These are phyloP conservation scores for Seira ritae DNA, from an alignment of 2,888 invertebrate genomes.

Conservation along the genomic window DNA sequence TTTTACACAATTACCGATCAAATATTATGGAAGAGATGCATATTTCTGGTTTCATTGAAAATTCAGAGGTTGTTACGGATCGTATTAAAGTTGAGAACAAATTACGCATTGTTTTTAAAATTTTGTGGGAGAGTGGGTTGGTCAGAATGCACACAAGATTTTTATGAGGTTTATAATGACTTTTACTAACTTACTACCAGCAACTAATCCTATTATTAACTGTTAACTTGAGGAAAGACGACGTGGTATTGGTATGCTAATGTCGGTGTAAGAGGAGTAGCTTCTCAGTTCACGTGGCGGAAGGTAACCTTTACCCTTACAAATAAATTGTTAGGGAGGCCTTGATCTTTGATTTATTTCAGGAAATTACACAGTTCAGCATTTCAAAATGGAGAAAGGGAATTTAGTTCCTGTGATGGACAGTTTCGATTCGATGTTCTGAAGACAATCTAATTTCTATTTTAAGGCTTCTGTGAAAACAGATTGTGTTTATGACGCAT, in stretches of 20 bases:
- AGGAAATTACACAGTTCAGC: constrained; percentile 16
- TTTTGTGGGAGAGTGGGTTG: neutral
- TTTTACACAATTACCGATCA: too few species aligned
- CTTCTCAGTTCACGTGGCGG: constrained; percentile 46
- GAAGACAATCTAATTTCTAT: neutral
- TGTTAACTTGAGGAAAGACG: neutral
- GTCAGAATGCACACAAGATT: neutral
- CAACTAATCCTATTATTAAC: constrained; percentile 23
- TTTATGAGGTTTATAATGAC: constrained; percentile 4
- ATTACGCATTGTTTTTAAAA: neutral
- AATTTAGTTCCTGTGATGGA: neutral
- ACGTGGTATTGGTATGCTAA: too few species aligned
- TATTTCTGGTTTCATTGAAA: too few species aligned
- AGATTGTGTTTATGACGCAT: neutral
- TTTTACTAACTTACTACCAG: constrained; percentile 23
- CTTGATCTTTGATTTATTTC: constrained; percentile 29
- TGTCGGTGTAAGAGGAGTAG: constrained; percentile 49
- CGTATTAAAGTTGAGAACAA: neutral
- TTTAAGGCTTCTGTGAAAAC: neutral
- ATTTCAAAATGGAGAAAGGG: neutral
- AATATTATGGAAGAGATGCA: too few species aligned
- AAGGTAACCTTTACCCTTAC: constrained; percentile 47
- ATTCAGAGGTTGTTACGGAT: too few species aligned
- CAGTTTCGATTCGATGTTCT: too few species aligned
- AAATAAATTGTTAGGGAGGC: constrained; percentile 35